These are phyloP conservation scores for Idaea dimidiata DNA, from an alignment of 2,888 invertebrate genomes.

Conservation along the genomic window DNA sequence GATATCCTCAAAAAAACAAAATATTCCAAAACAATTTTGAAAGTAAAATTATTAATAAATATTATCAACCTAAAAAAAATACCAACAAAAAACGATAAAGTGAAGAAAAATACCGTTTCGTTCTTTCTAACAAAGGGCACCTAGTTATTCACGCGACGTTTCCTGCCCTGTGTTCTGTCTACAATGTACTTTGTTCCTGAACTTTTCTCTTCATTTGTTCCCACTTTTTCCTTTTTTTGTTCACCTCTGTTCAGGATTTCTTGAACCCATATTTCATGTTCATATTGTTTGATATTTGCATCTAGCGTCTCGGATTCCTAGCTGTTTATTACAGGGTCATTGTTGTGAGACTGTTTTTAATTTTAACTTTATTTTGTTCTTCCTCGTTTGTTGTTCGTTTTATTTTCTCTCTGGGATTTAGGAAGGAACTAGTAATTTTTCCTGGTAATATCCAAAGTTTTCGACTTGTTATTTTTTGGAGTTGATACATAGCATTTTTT, in stretches of 20 bases:
- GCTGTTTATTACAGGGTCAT: constrained; percentile 30
- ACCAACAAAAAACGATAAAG: constrained; percentile 35
- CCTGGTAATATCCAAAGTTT: constrained; percentile 3
- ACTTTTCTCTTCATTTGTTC: constrained; percentile 76
- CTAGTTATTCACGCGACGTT: constrained; percentile 72
- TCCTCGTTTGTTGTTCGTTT: constrained; percentile 10
- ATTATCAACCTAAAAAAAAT: constrained; percentile 19
- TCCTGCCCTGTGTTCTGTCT: constrained; percentile 66
- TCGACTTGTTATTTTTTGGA: constrained; percentile 13
- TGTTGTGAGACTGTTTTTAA: constrained; percentile 38
- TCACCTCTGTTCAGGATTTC: constrained; percentile 67
- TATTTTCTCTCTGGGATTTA: constrained; percentile 2
- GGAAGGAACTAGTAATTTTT: constrained; percentile 1
- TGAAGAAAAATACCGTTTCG: constrained; percentile 42
- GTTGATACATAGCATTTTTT: constrained; percentile 6
- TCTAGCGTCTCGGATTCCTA: constrained; percentile 37
- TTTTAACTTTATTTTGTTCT: constrained; percentile 21
- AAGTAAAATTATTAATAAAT: constrained; percentile 38
- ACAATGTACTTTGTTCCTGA: constrained; percentile 60
- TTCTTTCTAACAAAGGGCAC: constrained; percentile 49
- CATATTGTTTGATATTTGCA: constrained; percentile 73
- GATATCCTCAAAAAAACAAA: background rate
- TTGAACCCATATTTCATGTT: constrained; percentile 79
- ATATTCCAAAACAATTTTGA: constrained; percentile 29
- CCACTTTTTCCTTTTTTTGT: constrained; percentile 55